Percentiles rank a stretch among this genome's conserved stretches.
Evolutionary conservation across 2,888 invertebrate genomes (phyloP).

Genomic region (Polylopha cassiicola): DNA sequence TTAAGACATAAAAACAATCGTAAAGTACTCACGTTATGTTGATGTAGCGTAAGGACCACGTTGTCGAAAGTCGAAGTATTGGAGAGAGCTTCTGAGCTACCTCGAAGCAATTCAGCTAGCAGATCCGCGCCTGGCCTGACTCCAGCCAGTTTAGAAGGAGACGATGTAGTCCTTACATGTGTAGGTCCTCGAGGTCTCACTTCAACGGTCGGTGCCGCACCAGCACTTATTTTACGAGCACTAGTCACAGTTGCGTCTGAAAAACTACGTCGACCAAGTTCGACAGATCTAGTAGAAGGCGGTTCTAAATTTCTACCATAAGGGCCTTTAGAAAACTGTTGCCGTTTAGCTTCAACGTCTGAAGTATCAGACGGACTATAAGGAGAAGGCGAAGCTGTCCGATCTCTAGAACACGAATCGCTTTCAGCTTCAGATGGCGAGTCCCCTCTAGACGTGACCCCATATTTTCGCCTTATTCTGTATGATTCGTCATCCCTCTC

Average conservation of each 20-base stretch:
- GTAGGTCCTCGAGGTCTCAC: conserved; percentile 69
- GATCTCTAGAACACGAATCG: conserved; percentile 75
- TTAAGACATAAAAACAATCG: conserved; percentile 31
- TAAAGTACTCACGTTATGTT: conserved; percentile 67
- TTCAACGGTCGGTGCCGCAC: conserved; percentile 58
- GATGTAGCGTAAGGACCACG: conserved; percentile 69
- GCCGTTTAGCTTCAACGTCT: conserved; percentile 66
- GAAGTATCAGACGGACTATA: conserved; percentile 81
- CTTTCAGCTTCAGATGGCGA: conserved; percentile 86
- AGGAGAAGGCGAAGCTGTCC: conserved; percentile 79
- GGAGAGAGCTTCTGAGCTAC: conserved; percentile 87
- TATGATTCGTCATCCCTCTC: conserved; percentile 81
- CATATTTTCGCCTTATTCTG: conserved; percentile 58
- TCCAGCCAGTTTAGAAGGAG: conserved; percentile 86
- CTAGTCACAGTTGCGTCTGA: conserved; percentile 73
- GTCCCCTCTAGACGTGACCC: conserved; percentile 72
- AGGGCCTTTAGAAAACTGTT: conserved; percentile 81
- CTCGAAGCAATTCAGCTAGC: conserved; percentile 85
- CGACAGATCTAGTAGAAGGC: conserved; percentile 72
- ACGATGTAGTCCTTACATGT: conserved; percentile 87
- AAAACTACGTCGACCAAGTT: conserved; percentile 70
- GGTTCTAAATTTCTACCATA: conserved; percentile 72
- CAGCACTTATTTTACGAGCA: conserved; percentile 79
- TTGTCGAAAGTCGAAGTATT: conserved; percentile 75
- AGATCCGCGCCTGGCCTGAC: conserved; percentile 77